Evolutionary conservation across 2,113 vertebrate genomes (phyloP).

Genomic region (Diglossa brunneiventris): DNA sequence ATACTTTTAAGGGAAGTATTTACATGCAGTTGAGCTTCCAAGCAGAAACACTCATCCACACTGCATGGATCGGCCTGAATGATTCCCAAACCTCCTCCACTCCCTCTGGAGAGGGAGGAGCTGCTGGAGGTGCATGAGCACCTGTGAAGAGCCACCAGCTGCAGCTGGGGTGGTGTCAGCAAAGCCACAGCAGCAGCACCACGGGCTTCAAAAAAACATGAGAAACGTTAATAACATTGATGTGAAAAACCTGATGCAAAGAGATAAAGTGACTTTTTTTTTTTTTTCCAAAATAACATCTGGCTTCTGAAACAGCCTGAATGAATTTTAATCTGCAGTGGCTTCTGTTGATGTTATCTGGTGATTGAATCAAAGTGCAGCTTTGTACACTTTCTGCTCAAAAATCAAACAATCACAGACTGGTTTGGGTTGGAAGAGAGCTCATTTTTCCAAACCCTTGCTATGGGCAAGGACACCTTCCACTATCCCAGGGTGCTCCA

Average conservation of each 20-base stretch:
- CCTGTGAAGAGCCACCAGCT: background rate
- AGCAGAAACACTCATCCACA: background rate
- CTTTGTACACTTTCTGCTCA: background rate
- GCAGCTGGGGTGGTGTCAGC: background rate
- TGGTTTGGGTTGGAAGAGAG: background rate
- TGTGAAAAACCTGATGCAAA: background rate
- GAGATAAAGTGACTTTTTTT: background rate
- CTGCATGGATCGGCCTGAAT: background rate
- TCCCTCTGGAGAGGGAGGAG: background rate
- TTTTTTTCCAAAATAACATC: background rate
- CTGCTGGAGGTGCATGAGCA: background rate
- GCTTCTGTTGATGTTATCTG: background rate
- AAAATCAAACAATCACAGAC: background rate
- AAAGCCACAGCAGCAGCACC: background rate
- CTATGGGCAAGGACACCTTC: background rate
- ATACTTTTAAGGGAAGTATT: background rate
- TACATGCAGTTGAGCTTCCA: background rate
- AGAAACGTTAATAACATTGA: background rate
- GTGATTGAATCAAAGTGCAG: background rate
- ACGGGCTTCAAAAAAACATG: background rate
- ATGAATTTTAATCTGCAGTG: background rate
- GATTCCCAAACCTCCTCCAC: background rate
- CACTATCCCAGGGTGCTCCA: fast-evolving
- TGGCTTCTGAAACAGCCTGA: background rate
- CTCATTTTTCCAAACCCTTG: background rate